Evolutionary conservation across 2,888 invertebrate genomes (phyloP).

Genomic region (Hedya salicella): DNA sequence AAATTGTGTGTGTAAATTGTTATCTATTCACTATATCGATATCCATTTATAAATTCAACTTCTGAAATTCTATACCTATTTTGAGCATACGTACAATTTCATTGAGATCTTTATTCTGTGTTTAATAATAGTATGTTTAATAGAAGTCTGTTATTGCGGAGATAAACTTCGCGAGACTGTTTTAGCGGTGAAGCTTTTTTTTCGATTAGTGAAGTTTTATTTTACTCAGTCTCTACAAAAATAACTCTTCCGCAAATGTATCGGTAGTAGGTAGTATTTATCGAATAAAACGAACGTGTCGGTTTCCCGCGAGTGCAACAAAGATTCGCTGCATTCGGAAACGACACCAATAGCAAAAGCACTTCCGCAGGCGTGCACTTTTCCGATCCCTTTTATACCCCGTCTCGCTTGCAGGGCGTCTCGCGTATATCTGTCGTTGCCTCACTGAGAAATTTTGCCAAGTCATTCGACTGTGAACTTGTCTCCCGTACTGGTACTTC

Average conservation of each 20-base stretch:
- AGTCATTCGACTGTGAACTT: constrained; percentile 67
- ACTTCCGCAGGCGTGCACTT: constrained; percentile 63
- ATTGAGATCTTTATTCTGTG: too few relatives aligned
- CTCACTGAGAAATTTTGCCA: constrained; percentile 63
- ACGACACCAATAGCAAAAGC: constrained; percentile 69
- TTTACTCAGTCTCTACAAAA: constrained; percentile 3
- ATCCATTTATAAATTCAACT: not conserved
- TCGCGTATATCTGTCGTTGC: constrained; percentile 60
- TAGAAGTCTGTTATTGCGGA: too few relatives aligned
- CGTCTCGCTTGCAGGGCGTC: constrained; percentile 59
- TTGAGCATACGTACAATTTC: too few relatives aligned
- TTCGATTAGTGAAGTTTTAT: not conserved
- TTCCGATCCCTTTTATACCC: constrained; percentile 66
- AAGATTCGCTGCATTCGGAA: constrained; percentile 57
- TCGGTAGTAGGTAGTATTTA: constrained; percentile 25
- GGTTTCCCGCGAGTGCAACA: constrained; percentile 48
- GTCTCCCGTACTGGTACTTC: constrained; percentile 54
- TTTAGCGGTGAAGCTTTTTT: not conserved
- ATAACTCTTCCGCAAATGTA: constrained; percentile 12
- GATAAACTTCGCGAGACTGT: not conserved
- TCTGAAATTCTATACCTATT: not conserved
- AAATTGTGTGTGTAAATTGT: constrained; percentile 28
- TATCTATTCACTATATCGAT: constrained; percentile 1
- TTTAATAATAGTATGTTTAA: too few relatives aligned
- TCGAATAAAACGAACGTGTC: constrained; percentile 44